These are phyloP conservation scores for Drosophila virilis DNA, from an alignment of 1,140 invertebrate species.

Conservation along the genomic window DNA sequence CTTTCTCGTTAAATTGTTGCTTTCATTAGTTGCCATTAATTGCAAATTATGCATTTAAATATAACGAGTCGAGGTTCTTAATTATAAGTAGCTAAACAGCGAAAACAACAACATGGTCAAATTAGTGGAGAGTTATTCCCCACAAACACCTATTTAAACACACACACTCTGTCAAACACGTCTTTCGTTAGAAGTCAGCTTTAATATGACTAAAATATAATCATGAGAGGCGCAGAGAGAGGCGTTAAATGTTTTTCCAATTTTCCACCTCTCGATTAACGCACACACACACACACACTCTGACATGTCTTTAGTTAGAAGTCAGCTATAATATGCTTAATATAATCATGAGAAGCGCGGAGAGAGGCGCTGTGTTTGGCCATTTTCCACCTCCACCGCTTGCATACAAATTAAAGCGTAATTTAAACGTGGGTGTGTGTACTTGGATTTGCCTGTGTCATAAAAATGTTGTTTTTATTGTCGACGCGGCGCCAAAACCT, in stretches of 20 bases:
- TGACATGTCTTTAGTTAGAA: conserved; percentile 54
- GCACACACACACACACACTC: conserved; percentile 39
- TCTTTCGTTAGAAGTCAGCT: conserved; percentile 52
- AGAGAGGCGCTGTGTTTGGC: not conserved
- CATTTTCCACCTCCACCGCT: conserved; percentile 14
- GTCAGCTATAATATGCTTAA: conserved; percentile 68
- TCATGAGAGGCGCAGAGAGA: conserved; percentile 46
- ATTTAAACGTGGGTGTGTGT: conserved; percentile 37
- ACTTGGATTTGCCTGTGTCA: conserved; percentile 42
- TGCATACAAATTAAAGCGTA: conserved; percentile 78
- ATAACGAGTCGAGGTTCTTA: conserved; percentile 25
- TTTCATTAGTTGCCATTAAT: conserved; percentile 57
- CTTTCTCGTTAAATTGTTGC: not conserved
- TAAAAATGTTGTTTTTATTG: conserved; percentile 63
- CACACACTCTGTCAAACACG: conserved; percentile 49
- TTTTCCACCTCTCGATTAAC: not conserved
- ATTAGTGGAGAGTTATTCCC: not conserved
- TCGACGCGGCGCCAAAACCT: conserved; percentile 32
- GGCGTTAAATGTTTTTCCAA: not conserved
- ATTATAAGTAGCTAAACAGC: conserved; percentile 3
- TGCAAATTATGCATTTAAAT: conserved; percentile 46
- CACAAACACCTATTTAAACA: conserved; percentile 1
- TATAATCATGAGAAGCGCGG: conserved; percentile 58
- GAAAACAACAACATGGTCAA: conserved; percentile 11
- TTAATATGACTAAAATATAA: conserved; percentile 72